Evolutionary conservation across 2,888 invertebrate genomes (phyloP).

Genomic region (Meganola albula): DNA sequence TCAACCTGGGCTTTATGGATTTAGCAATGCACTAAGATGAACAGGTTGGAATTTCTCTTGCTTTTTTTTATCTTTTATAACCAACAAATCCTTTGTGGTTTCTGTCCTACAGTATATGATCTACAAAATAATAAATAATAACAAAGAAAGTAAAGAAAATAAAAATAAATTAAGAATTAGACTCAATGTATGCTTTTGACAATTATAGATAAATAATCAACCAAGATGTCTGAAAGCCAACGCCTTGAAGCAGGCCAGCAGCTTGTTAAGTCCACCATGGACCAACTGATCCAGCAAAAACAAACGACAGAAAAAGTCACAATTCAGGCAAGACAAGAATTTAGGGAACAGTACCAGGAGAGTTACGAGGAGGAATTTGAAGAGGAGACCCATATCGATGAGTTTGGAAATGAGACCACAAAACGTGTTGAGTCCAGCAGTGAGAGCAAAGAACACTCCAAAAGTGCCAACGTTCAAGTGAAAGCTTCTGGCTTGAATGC

Average conservation of each 20-base stretch:
- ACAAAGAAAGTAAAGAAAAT: too few relatives aligned
- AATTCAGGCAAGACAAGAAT: conserved; percentile 72
- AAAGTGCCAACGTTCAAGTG: conserved; percentile 69
- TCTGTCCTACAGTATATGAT: too few relatives aligned
- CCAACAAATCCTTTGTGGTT: too few relatives aligned
- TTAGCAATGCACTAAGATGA: conserved; percentile 36
- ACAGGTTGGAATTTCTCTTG: conserved; percentile 36
- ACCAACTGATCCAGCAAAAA: conserved; percentile 59
- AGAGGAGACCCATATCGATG: conserved; percentile 68
- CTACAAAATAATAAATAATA: too few relatives aligned
- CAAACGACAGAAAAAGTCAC: conserved; percentile 61
- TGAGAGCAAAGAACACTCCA: conserved; percentile 70
- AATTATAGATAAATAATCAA: conserved; percentile 41
- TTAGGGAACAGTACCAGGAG: conserved; percentile 64
- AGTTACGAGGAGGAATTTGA: conserved; percentile 73
- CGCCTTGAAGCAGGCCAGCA: conserved; percentile 66
- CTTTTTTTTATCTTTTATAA: conserved; percentile 23
- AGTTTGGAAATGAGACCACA: conserved; percentile 65
- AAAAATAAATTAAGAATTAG: too few relatives aligned
- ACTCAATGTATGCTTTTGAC: too few relatives aligned
- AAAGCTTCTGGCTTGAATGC: conserved; percentile 68
- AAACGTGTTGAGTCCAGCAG: conserved; percentile 68
- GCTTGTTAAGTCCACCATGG: conserved; percentile 70
- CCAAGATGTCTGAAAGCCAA: conserved; percentile 60
- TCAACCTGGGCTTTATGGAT: conserved; percentile 50